Conservation (phyloP, 2,888 invertebrate species). For the Drepana falcataria region DNA sequence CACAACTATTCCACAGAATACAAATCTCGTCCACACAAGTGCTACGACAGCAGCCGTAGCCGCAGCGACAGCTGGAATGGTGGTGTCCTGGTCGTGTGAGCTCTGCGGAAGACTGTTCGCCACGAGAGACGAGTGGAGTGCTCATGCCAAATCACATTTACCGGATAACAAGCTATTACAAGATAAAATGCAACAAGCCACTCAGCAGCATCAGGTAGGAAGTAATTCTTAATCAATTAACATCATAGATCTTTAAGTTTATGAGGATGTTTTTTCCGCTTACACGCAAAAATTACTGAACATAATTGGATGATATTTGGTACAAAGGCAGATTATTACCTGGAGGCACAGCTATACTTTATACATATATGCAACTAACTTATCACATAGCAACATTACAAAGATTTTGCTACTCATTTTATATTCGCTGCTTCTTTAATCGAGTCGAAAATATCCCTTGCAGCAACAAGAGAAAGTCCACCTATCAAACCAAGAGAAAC, state of each 20-base stretch:
- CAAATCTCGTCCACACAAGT: constrained; percentile 72
- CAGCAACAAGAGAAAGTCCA: constrained; percentile 75
- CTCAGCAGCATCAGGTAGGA: constrained; percentile 57
- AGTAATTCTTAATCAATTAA: background rate
- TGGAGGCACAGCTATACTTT: too few species aligned
- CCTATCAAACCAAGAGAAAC: constrained; percentile 69
- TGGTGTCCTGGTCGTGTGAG: constrained; percentile 86
- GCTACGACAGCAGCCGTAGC: constrained; percentile 67
- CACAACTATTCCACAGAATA: constrained; percentile 41
- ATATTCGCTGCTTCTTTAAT: too few species aligned
- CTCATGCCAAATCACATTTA: constrained; percentile 85
- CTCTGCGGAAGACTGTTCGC: constrained; percentile 85
- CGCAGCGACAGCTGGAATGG: constrained; percentile 72
- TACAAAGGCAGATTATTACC: too few species aligned
- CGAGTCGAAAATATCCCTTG: constrained; percentile 7
- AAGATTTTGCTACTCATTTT: too few species aligned
- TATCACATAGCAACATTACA: background rate
- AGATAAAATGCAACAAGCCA: constrained; percentile 70
- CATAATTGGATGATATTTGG: too few species aligned
- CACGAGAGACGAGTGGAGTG: constrained; percentile 86
- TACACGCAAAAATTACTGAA: too few species aligned
- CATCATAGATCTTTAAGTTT: too few species aligned
- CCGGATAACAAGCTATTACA: constrained; percentile 75
- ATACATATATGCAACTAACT: background rate
- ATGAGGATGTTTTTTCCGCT: too few species aligned